These are phyloP conservation scores for Antennarius maculatus DNA, from an alignment of 2,797 vertebrate genomes.

Conservation along the genomic window DNA sequence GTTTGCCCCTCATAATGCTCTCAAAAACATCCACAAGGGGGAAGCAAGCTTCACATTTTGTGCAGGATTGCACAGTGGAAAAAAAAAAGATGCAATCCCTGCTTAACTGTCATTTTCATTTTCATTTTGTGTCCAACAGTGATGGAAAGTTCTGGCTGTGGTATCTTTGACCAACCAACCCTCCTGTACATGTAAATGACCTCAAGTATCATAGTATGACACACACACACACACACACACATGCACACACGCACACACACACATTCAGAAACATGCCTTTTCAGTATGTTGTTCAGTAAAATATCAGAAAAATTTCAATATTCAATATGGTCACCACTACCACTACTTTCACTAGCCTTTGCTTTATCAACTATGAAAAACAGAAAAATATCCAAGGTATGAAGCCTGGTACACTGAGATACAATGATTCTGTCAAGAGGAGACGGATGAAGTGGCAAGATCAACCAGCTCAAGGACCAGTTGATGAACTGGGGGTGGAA, in stretches of 20 bases:
- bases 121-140: background rate
- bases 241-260: background rate
- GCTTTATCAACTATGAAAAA: no score
- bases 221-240: background rate
- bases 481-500: no score
- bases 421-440: no score
- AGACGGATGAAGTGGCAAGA: no score
- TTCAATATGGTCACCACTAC: no score
- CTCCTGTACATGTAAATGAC: slow-evolving; percentile 61
- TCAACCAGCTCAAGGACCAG: no score
- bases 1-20: background rate
- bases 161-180: slow-evolving; percentile 86
- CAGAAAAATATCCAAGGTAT: no score
- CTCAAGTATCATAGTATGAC: background rate
- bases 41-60: slow-evolving; percentile 63
- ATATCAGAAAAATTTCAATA: no score
- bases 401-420: no score
- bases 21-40: slow-evolving; percentile 68
- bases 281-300: no score
- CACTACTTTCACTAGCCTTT: no score
- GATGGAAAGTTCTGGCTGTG: slow-evolving; percentile 75
- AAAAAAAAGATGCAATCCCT: background rate
- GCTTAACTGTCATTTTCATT: background rate
- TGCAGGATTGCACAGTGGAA: background rate
- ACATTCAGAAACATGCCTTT: background rate